Percentiles rank a stretch among this genome's conserved stretches.
Evolutionary conservation across 2,113 vertebrate species (phyloP).

Genomic region (Ailurus styani): DNA sequence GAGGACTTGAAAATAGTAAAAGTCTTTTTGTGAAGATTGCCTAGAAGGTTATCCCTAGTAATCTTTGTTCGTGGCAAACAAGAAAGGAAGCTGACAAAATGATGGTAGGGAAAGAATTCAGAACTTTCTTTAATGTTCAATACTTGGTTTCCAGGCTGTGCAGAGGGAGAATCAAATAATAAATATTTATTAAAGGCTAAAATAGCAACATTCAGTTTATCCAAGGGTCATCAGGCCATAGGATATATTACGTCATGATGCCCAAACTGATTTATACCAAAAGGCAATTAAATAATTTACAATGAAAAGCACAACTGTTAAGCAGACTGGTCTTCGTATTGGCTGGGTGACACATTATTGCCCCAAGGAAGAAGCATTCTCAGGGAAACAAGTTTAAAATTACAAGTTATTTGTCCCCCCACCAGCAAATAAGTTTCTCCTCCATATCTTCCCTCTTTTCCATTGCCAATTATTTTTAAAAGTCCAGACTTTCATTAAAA

Average conservation of each 20-base stretch:
- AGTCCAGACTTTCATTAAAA: not conserved
- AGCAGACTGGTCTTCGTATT: not conserved
- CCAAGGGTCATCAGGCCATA: not conserved
- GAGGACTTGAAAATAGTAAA: not conserved
- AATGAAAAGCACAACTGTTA: slow-evolving; percentile 1
- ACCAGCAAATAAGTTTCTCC: not conserved
- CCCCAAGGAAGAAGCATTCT: not conserved
- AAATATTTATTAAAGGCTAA: not conserved
- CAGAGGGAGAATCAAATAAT: not conserved
- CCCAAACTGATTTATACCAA: slow-evolving; percentile 13
- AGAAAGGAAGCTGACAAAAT: not conserved
- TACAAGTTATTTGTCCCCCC: not conserved
- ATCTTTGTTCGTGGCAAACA: slow-evolving; percentile 12
- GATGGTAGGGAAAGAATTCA: not conserved
- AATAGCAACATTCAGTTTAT: not conserved
- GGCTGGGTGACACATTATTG: not conserved
- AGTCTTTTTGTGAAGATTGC: not conserved
- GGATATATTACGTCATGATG: not conserved
- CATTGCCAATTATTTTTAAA: not conserved
- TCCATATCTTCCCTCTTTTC: not conserved
- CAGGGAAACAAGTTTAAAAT: not conserved
- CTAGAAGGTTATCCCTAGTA: not conserved
- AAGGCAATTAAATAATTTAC: slow-evolving; percentile 31
- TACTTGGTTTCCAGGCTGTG: not conserved
- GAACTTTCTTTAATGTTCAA: not conserved